Evolutionary conservation across 2,113 vertebrate species (phyloP).

Genomic region (Nannobrachium achirus): DNA sequence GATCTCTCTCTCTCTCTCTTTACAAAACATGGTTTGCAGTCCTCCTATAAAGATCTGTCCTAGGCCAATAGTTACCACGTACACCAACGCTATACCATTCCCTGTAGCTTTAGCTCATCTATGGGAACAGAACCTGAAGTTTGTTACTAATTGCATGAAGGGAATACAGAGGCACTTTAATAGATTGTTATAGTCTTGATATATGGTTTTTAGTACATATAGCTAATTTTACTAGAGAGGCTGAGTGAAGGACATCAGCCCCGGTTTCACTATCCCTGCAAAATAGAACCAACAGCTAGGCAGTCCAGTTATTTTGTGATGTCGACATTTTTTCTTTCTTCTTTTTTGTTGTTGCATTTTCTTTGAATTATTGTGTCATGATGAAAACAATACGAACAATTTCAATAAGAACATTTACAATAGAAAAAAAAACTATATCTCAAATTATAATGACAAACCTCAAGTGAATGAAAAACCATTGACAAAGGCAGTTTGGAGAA

Average conservation of each 20-base stretch:
- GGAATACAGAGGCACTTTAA: slow-evolving; percentile 83
- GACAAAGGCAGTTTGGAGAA: slow-evolving; percentile 74
- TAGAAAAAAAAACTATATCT: slow-evolving; percentile 60
- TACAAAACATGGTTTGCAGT: slow-evolving; percentile 61
- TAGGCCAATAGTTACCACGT: slow-evolving; percentile 64
- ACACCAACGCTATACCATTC: slow-evolving; percentile 52
- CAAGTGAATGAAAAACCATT: slow-evolving; percentile 74
- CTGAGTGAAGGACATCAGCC: slow-evolving; percentile 59
- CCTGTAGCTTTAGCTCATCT: slow-evolving; percentile 74
- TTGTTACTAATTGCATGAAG: slow-evolving; percentile 78
- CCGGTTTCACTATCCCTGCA: slow-evolving; percentile 71
- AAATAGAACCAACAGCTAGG: slow-evolving; percentile 75
- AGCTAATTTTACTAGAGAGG: slow-evolving; percentile 63
- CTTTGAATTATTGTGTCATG: slow-evolving; percentile 54
- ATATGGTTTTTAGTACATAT: slow-evolving; percentile 67
- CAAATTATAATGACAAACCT: slow-evolving; percentile 66
- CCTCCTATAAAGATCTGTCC: slow-evolving; percentile 71
- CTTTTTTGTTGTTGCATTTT: background rate
- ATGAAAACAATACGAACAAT: slow-evolving; percentile 59
- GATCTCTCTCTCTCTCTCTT: slow-evolving; percentile 61
- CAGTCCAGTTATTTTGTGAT: slow-evolving; percentile 86
- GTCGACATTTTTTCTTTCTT: slow-evolving; percentile 49
- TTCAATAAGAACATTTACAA: slow-evolving; percentile 62
- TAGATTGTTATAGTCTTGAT: slow-evolving; percentile 70
- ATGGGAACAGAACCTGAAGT: slow-evolving; percentile 77